Conservation (phyloP, 2,888 invertebrate genomes). For the Agelastica alni region DNA sequence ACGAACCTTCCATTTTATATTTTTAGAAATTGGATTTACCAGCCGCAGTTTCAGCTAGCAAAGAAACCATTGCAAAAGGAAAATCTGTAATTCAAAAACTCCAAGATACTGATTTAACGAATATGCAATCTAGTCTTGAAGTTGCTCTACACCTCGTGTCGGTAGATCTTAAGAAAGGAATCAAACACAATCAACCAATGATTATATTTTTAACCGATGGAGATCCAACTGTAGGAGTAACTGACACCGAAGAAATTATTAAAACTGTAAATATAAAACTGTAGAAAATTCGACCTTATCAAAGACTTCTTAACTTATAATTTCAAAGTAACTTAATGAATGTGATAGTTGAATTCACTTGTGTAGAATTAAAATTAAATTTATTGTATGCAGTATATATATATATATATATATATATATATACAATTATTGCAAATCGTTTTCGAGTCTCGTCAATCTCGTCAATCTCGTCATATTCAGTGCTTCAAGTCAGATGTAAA, state of each 20-base stretch:
- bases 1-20: no score
- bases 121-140: slow-evolving; percentile 42
- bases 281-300: no score
- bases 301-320: no score
- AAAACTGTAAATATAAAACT: slow-evolving; percentile 9
- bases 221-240: slow-evolving; percentile 61
- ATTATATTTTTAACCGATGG: slow-evolving; percentile 70
- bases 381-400: no score
- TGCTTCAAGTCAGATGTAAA: no score
- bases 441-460: no score
- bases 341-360: no score
- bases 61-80: slow-evolving; percentile 5
- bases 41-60: neutral
- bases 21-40: slow-evolving; percentile 12
- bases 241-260: neutral
- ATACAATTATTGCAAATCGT: no score
- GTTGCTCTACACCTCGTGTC: slow-evolving; percentile 63
- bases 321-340: no score
- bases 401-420: no score
- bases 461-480: no score
- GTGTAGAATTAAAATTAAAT: no score
- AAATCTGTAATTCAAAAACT: slow-evolving; percentile 8
- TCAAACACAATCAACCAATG: slow-evolving; percentile 59
- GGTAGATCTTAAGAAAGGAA: slow-evolving; percentile 40
- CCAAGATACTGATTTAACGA: neutral